phyloP scores from a whole-genome alignment of 2,113 vertebrate species.

The Oreocharis arfaki region DNA sequence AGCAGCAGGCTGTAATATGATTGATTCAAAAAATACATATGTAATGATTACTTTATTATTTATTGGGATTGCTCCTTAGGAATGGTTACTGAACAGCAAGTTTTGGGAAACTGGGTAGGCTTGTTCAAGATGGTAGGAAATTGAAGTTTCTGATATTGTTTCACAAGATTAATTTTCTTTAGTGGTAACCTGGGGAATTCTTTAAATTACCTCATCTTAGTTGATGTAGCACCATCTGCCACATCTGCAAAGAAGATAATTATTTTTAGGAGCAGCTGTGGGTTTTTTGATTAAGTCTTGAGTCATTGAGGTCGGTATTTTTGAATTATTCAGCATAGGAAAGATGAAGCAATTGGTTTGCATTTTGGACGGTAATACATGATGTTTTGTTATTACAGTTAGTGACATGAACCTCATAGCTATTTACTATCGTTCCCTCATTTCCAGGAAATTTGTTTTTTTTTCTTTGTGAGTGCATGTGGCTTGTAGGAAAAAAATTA shows the following conservation, averaged over 20 bases:
- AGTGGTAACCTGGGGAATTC: constrained; percentile 59
- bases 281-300: constrained; percentile 33
- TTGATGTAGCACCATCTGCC: constrained; percentile 61
- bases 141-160: constrained; percentile 26
- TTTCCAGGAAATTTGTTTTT: background rate
- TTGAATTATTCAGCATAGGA: background rate
- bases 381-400: background rate
- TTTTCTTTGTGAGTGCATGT: background rate
- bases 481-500: background rate
- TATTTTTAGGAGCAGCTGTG: constrained; percentile 45
- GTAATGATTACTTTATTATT: background rate
- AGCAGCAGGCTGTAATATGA: background rate
- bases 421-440: background rate
- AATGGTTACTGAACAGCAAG: background rate
- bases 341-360: background rate
- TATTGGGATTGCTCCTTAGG: background rate
- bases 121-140: constrained; percentile 9
- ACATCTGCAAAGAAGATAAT: constrained; percentile 45
- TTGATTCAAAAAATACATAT: background rate
- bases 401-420: background rate
- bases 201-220: constrained; percentile 58
- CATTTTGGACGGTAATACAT: background rate
- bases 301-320: constrained; percentile 32
- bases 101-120: constrained; percentile 1
- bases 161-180: constrained; percentile 43